phyloP scores from a whole-genome alignment of 2,888 invertebrate species.

The Scotopteryx bipunctaria region DNA sequence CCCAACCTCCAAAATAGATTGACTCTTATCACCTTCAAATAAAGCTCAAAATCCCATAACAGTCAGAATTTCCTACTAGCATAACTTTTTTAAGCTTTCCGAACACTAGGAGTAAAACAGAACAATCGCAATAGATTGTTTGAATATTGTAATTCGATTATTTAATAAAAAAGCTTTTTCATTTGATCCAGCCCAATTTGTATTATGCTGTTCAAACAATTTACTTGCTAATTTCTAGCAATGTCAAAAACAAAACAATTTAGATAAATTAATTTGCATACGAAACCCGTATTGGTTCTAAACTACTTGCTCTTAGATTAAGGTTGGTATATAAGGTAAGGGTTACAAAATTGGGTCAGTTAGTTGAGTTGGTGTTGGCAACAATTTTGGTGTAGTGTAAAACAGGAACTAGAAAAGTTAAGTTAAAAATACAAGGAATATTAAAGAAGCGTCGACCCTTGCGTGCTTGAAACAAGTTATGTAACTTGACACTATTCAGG shows the following conservation, averaged over 20 bases:
- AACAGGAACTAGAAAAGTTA: constrained; percentile 29
- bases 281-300: constrained; percentile 35
- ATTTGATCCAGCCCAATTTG: not conserved
- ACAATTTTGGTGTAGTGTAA: not conserved
- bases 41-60: constrained; percentile 41
- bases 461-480: constrained; percentile 43
- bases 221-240: constrained; percentile 30
- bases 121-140: constrained; percentile 10
- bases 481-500: constrained; percentile 36
- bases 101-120: constrained; percentile 10
- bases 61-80: not conserved
- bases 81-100: constrained; percentile 9
- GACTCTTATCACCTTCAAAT: constrained; percentile 40
- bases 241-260: constrained; percentile 27
- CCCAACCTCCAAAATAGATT: constrained; percentile 55
- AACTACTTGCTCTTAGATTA: constrained; percentile 30
- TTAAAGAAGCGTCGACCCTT: constrained; percentile 46
- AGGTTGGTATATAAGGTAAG: constrained; percentile 31
- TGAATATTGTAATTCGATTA: constrained; percentile 6
- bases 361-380: constrained; percentile 17
- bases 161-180: constrained; percentile 1
- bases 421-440: constrained; percentile 51
- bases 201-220: constrained; percentile 8
- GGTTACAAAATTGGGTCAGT: constrained; percentile 27
- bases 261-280: constrained; percentile 36